Evolutionary conservation across 35 echinoderm and acorn worm genomes (phyloP).

Genomic region (Hemicentrotus pulcherrimus): DNA sequence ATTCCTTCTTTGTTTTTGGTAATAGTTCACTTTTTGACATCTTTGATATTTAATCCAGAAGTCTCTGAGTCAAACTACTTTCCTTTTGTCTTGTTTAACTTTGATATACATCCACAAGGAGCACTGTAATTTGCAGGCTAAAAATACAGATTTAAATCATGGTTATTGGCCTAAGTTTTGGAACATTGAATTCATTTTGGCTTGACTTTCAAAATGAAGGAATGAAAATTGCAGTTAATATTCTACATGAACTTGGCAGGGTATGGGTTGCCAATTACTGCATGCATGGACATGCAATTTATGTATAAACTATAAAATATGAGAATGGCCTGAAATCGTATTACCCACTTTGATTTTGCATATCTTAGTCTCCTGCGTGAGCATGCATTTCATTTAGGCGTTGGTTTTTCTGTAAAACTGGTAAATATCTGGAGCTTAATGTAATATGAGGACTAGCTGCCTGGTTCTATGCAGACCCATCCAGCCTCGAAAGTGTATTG

Average conservation of each 20-base stretch:
- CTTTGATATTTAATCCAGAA: too few relatives aligned
- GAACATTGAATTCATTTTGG: not conserved
- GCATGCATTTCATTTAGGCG: not conserved
- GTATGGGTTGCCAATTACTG: not conserved
- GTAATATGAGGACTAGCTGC: not conserved
- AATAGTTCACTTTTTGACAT: too few relatives aligned
- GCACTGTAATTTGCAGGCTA: not conserved
- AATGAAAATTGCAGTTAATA: not conserved
- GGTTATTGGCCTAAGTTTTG: not conserved
- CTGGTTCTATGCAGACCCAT: not conserved
- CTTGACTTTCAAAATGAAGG: not conserved
- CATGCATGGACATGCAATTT: not conserved
- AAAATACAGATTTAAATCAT: not conserved
- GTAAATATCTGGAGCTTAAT: not conserved
- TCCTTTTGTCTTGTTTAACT: too few relatives aligned
- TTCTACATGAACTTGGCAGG: not conserved
- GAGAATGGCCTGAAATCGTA: not conserved
- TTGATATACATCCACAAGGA: too few relatives aligned
- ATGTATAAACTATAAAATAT: not conserved
- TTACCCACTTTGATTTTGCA: not conserved
- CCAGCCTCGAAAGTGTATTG: conserved; percentile 17
- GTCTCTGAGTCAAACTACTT: too few relatives aligned
- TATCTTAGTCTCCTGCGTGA: not conserved
- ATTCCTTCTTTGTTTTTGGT: too few relatives aligned
- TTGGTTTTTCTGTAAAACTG: not conserved